Base-by-base conservation (phyloP, 2,888 invertebrate genomes). In the Thereva unica region DNA sequence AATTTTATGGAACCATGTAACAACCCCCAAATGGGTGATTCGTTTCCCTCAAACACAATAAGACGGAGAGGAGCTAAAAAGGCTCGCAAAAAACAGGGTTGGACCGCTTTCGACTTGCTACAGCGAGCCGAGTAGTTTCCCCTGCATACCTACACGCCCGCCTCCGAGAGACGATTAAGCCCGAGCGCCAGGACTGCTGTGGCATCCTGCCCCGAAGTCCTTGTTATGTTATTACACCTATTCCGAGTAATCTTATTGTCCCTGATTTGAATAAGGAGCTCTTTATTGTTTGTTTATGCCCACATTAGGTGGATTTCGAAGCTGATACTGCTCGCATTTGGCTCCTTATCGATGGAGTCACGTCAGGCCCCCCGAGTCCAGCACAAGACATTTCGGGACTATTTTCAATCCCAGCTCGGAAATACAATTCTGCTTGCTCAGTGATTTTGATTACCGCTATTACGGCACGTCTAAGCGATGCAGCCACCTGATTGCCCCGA, bases 11-110 rank as follows among this genome's bases (percentile, higher is more conserved):
- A 44, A 44, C 50, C 50, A 52, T 66, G 52, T 78, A 79, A 79
- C 79, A 79, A 79, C 79, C 79, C 79, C 78, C 80, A 79, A 80
- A 79, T 79, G 79, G 80, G 78, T 78, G 78, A 79, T 79, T 80
- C 78, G 79, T 79, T 79, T 75, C 78, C 76, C 78, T 77, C 78
- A 78, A 78, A 78, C 77, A 55, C 57, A 56, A 57, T 57, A 52
- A 57, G 59, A 63, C 49, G 66, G 64, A 55, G 57, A 56, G 56
- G 37, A 2, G 3, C 35, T 40, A 35, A 42, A 54, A 10, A 59
- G n/a, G 45, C 45, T 53, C 34, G 38, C 78, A 76, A 77, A 76
- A 75, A 78, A 78, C 78, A 78, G 61, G 61, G 61, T 61, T 61
- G 61, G 50, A 41, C 61, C 61, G 50, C 40, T 61, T 49, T 59